These are phyloP conservation scores for Chrysina gloriosa DNA, from an alignment of 2,888 invertebrate species.

Conservation along the genomic window DNA sequence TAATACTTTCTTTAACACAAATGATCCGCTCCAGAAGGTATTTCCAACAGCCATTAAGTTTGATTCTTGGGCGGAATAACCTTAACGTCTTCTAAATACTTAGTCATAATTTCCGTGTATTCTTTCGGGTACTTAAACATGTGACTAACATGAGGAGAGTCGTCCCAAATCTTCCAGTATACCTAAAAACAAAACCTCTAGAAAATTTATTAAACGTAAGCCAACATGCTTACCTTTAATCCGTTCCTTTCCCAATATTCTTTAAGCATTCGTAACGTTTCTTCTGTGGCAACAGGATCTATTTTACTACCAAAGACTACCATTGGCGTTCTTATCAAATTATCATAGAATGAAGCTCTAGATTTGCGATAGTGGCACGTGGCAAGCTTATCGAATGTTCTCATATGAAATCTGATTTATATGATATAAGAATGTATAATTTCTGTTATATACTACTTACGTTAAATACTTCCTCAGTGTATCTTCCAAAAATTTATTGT, in stretches of 20 bases:
- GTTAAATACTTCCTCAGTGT: slow-evolving; percentile 76
- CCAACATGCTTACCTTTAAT: slow-evolving; percentile 74
- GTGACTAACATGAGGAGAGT: slow-evolving; percentile 77
- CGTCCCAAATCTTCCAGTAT: slow-evolving; percentile 72
- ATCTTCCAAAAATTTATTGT: slow-evolving; percentile 75
- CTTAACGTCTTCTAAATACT: slow-evolving; percentile 66
- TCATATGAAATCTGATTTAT: slow-evolving; percentile 75
- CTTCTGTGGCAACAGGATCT: slow-evolving; percentile 82
- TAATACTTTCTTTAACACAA: too few species aligned
- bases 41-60: neutral
- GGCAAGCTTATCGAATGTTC: slow-evolving; percentile 83
- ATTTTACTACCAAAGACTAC: slow-evolving; percentile 72
- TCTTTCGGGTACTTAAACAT: slow-evolving; percentile 72
- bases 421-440: neutral
- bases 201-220: slow-evolving; percentile 36
- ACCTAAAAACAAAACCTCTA: slow-evolving; percentile 62
- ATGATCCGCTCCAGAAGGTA: neutral
- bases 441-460: slow-evolving; percentile 63
- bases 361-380: slow-evolving; percentile 86
- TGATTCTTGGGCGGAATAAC: neutral
- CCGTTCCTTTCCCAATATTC: slow-evolving; percentile 82
- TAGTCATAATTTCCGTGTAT: slow-evolving; percentile 70
- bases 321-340: slow-evolving; percentile 76
- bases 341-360: slow-evolving; percentile 85
- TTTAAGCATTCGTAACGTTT: slow-evolving; percentile 77